Evolutionary conservation across 1,140 invertebrate species (phyloP), one percentile per base, ranked within the genome.

Genomic region (Panulirus ornatus): DNA sequence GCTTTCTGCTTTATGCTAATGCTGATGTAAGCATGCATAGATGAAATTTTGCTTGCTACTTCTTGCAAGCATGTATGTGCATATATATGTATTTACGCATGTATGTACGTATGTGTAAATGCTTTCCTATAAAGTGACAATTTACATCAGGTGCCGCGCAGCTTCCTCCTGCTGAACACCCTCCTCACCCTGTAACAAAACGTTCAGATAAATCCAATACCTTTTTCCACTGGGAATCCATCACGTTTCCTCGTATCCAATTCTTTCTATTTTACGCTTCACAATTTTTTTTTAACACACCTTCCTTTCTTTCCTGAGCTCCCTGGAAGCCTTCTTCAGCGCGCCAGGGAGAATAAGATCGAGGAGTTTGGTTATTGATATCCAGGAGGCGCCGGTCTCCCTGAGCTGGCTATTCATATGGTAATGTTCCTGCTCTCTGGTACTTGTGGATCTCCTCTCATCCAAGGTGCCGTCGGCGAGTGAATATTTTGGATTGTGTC

Each of bases 381-480:
- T 66, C 58, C 27, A 3, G 58, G 58, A 27, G 58, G 27, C 58
- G 58, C 16, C n/a, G 11, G 58, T 30, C 58, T 5, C n/a, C 58
- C 58, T 66, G 30, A 66, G 58, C 58, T 66, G n/a, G 58, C 58
- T 27, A 66, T 66, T 66, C 58, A 66, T 66, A 66, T 66, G 58
- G 58, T 66, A 66, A 66, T 66, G 5, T 11, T 6, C 9, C 5
- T 30, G 58, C 5, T 27, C 58, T 66, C 58, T 27, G 58, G 0
- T 66, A 6, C 27, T 66, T 30, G 58, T 66, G 58, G 30, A 66
- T 27, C n/a, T 30, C 58, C n/a, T 27, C 58, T 66, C 58, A 66
- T 66, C 58, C 58, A 5, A n/a, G 27, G n/a, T 22, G 58, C 58
- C 1, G 6, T 2, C n/a, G n/a, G 58, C n/a, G 6, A 22, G n/a